phyloP scores from a whole-genome alignment of 2,113 vertebrate species.

The Gallinago media region DNA sequence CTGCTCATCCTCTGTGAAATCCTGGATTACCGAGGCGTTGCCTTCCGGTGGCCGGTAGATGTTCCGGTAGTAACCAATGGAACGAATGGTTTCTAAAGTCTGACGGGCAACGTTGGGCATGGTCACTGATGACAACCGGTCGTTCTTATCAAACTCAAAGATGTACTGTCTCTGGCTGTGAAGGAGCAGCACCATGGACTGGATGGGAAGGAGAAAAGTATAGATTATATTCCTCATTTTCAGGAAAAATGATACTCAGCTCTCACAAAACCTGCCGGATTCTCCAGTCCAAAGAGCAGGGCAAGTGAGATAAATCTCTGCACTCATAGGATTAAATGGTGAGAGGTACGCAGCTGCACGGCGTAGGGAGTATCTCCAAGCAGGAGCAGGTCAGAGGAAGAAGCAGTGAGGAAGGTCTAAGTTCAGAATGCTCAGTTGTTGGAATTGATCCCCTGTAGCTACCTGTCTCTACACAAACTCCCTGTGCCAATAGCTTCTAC shows the following conservation, averaged over 20 bases:
- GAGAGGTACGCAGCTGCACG: background rate
- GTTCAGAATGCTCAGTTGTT: background rate
- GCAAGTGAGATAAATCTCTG: background rate
- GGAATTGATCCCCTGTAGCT: background rate
- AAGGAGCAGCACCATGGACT: constrained; percentile 98
- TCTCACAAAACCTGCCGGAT: background rate
- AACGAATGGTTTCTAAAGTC: constrained; percentile 93
- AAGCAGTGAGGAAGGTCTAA: background rate
- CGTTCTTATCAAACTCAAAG: constrained; percentile 97
- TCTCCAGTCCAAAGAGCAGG: background rate
- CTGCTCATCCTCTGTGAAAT: constrained; percentile 92
- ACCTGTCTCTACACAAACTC: background rate
- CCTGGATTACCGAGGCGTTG: constrained; percentile 92
- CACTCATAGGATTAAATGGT: background rate
- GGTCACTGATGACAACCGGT: constrained; percentile 93
- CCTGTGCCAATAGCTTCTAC: background rate
- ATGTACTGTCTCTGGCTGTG: constrained; percentile 98
- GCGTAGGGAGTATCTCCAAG: background rate
- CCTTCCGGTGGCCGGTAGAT: constrained; percentile 94
- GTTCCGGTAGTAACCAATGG: constrained; percentile 96
- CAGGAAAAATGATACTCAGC: background rate
- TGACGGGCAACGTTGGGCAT: constrained; percentile 98
- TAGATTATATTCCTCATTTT: background rate
- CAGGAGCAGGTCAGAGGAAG: background rate
- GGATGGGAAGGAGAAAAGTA: constrained; percentile 37